Percentiles rank a stretch among this genome's conserved stretches.
Conservation (phyloP, 2,797 vertebrate genomes). For the Fistularia tabacaria region DNA sequence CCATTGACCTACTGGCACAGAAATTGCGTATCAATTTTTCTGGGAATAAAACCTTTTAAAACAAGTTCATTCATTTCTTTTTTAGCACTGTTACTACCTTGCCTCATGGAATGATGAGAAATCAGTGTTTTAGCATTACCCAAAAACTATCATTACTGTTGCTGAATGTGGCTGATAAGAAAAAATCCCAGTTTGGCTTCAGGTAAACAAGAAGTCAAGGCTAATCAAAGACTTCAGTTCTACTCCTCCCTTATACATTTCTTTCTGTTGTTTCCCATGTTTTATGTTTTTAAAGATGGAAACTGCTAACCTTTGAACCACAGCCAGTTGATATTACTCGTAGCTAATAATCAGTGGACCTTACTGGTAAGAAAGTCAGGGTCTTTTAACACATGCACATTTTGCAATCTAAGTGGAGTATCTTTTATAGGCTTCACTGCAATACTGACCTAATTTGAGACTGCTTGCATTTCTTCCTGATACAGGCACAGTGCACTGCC, state of each 20-base stretch:
- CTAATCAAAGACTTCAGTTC: constrained; percentile 19
- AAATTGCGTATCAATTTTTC: constrained; percentile 32
- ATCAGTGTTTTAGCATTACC: constrained; percentile 20
- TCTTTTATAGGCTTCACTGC: constrained; percentile 32
- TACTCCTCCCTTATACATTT: constrained; percentile 2
- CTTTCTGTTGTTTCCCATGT: constrained; percentile 14
- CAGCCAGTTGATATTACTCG: constrained; percentile 59
- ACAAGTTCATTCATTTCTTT: constrained; percentile 20
- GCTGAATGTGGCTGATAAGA: constrained; percentile 7
- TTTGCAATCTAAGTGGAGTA: constrained; percentile 39
- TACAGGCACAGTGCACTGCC: constrained; percentile 59
- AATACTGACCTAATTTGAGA: constrained; percentile 61
- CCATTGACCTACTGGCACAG: constrained; percentile 28
- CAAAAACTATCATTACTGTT: constrained; percentile 18
- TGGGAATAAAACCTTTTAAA: constrained; percentile 39
- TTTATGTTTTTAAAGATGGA: constrained; percentile 21
- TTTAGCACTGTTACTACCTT: not conserved
- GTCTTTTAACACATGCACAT: constrained; percentile 36
- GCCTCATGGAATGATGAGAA: constrained; percentile 28
- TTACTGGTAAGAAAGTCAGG: constrained; percentile 31
- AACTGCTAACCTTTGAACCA: constrained; percentile 56
- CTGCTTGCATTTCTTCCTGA: constrained; percentile 58
- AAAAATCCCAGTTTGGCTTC: too few species aligned
- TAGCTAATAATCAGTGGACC: constrained; percentile 62
- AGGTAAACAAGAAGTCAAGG: constrained; percentile 9